These are phyloP conservation scores for Muscidifurax raptorellus DNA, from an alignment of 1,140 invertebrate genomes.

Conservation along the genomic window DNA sequence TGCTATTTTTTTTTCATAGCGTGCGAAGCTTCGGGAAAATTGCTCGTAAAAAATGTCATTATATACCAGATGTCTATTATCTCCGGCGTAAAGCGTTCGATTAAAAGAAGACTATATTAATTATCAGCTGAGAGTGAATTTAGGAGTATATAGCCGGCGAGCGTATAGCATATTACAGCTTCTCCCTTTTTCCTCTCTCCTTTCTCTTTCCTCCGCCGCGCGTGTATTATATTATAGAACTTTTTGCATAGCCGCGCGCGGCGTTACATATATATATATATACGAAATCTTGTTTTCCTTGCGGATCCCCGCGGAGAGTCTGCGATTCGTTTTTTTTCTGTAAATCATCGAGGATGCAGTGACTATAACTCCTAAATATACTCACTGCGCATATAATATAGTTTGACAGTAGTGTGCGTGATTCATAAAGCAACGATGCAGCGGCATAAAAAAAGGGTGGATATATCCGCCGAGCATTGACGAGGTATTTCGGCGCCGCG, in stretches of 20 bases:
- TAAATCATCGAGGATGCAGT: conserved; percentile 59
- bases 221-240: too few relatives aligned
- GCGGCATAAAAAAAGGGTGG: conserved; percentile 17
- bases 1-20: background rate
- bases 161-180: background rate
- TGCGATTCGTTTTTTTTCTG: conserved; percentile 69
- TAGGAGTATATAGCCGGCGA: conserved; percentile 28
- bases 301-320: conserved; percentile 65
- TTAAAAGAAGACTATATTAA: conserved; percentile 29
- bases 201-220: conserved; percentile 43
- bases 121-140: conserved; percentile 45
- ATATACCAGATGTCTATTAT: too few relatives aligned
- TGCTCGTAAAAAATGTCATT: background rate
- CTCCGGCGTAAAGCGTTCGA: background rate
- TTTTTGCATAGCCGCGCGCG: conserved; percentile 10
- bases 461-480: background rate
- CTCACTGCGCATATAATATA: too few relatives aligned
- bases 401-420: too few relatives aligned
- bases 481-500: background rate
- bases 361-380: too few relatives aligned
- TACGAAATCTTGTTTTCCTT: conserved; percentile 73
- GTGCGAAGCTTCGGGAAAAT: background rate
- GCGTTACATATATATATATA: conserved; percentile 64
- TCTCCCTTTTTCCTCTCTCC: conserved; percentile 35
- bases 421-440: background rate